Base-by-base conservation (phyloP, 64 coral and sea anemone genomes). In the Stichodactyla helianthus region DNA sequence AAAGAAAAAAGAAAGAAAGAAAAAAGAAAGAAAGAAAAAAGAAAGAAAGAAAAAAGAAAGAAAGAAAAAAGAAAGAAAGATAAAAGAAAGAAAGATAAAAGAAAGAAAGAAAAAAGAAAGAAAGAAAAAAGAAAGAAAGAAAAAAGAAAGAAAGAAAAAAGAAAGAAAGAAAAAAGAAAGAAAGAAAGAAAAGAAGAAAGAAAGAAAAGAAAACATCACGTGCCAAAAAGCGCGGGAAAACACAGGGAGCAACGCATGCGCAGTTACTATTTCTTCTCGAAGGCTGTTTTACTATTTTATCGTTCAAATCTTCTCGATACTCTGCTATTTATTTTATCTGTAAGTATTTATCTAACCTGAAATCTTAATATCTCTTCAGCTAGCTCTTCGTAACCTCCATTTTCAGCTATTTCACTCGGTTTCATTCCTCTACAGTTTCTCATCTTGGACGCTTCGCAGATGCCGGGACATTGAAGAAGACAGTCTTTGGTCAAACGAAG, bases 391-490 rank as follows among this genome's bases (percentile, higher is more conserved):
- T 74, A 74, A 27, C 68, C 68, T 59, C 83, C 83, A 7, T 74
- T 50, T 14, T 65, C 51, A 51, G 90, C 90, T 19, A 92, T 68
- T 10, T 92, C 79, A 64, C 58, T 82, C 35, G 90, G 90, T 35
- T 77, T 23, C 26, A 71, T 77, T 11, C 59, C 62, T 50, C 77
- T 13, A 60, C 26, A 87, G 62, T 92, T 87, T 52, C 50, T 81
- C 12, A 92, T 31, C 19, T 55, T 65, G 8, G 76, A 87, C 2
- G 90, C 90, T 53, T 92, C 90, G 58, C 18, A 23, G 26, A 83
- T 76, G 15, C 90, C 90, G 74, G 90, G 85, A 71, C 80, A 87
- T 19, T 19, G 50, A 20, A 92, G 79, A 59, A 92, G 85, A 50
- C 25, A 79, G 27, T 65, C 44, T 15, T 55, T 71, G 12, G 55